Evolutionary conservation across 2,113 vertebrate species (phyloP).

Genomic region (Alligator sinensis): DNA sequence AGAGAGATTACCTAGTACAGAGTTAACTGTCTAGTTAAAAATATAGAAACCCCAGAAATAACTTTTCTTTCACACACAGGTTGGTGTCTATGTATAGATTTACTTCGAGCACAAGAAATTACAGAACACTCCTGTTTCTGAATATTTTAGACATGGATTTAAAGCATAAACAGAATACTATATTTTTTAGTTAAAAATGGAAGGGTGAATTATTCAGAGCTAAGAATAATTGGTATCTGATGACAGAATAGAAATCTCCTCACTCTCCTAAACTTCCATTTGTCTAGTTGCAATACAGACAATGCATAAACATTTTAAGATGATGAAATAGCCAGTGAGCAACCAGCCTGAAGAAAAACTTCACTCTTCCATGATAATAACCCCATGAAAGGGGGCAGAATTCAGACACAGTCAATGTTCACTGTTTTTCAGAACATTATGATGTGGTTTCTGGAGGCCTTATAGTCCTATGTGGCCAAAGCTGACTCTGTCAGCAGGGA

Average conservation of each 20-base stretch:
- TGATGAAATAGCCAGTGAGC: not conserved
- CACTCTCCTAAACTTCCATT: not conserved
- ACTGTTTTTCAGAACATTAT: not conserved
- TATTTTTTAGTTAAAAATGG: constrained; percentile 18
- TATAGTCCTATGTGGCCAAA: not conserved
- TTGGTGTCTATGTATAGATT: no score
- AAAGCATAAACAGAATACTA: constrained; percentile 8
- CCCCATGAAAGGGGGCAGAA: not conserved
- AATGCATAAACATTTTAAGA: not conserved
- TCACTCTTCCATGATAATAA: not conserved
- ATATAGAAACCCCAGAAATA: not conserved
- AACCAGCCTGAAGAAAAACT: not conserved
- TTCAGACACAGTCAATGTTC: not conserved
- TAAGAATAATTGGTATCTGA: not conserved
- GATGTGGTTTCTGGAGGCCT: not conserved
- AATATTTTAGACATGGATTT: not conserved
- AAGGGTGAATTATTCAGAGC: not conserved
- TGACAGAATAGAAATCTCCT: not conserved
- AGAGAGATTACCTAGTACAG: accelerated
- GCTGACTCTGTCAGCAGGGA: not conserved
- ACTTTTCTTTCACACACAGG: not conserved
- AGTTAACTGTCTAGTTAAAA: not conserved
- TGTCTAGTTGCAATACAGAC: not conserved
- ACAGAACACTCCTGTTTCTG: not conserved
- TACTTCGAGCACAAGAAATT: not conserved